A percentile compares a stretch with the other conserved stretches of the same genome.
Conservation (phyloP, 2,113 vertebrate genomes). For the Rhinolophus sinicus region DNA sequence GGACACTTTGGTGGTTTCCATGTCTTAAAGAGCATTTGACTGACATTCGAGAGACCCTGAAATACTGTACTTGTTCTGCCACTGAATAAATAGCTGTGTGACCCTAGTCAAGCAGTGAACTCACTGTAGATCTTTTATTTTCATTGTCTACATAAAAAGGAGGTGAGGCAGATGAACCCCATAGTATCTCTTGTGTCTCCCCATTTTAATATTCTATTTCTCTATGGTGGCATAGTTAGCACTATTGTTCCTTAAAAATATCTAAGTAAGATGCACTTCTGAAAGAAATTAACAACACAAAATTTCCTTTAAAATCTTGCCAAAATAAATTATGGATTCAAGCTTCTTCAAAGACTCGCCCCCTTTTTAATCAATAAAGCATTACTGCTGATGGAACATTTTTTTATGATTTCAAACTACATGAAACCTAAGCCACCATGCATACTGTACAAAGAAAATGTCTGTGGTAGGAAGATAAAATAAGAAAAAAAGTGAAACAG, state of each 20-base stretch:
- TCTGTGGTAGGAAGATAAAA: not conserved
- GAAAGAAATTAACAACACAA: constrained; percentile 32
- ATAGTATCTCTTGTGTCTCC: not conserved
- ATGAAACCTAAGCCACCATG: not conserved
- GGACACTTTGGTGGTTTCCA: too few relatives aligned
- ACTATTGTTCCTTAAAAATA: not conserved
- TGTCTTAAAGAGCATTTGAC: not conserved
- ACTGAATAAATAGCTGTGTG: not conserved
- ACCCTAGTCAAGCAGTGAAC: not conserved
- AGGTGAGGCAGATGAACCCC: not conserved
- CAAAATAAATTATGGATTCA: constrained; percentile 16
- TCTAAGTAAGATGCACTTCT: not conserved
- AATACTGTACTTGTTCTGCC: not conserved
- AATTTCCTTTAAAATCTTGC: constrained; percentile 11
- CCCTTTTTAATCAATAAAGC: not conserved
- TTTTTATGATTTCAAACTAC: not conserved
- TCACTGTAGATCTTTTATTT: not conserved
- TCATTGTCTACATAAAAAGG: not conserved
- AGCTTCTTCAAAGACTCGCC: not conserved
- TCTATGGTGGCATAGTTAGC: not conserved
- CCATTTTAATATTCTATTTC: not conserved
- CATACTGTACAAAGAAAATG: not conserved
- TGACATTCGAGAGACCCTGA: not conserved
- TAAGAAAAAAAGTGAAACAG: constrained; percentile 1
- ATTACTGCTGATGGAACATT: not conserved